These are phyloP conservation scores for Nymphalis urticae DNA, from an alignment of 2,888 invertebrate species.

Conservation along the genomic window DNA sequence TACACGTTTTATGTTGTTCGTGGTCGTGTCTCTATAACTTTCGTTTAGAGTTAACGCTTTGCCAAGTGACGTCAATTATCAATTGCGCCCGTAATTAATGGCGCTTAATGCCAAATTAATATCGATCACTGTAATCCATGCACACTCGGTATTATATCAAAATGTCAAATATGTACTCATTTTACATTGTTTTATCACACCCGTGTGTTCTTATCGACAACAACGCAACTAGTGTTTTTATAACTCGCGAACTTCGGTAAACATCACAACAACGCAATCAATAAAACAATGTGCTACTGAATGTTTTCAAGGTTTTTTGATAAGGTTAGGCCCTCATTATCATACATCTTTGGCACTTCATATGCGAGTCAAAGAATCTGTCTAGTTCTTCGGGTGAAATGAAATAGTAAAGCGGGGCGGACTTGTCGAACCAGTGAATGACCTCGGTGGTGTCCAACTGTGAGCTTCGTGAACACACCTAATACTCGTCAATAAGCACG, in stretches of 20 bases:
- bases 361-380: slow-evolving; percentile 36
- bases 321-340: slow-evolving; percentile 38
- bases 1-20: slow-evolving; percentile 12
- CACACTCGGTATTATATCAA: slow-evolving; percentile 13
- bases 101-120: neutral
- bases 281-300: slow-evolving; percentile 40
- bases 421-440: slow-evolving; percentile 75
- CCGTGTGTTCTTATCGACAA: slow-evolving; percentile 58
- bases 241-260: slow-evolving; percentile 42
- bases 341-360: slow-evolving; percentile 43
- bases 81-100: neutral
- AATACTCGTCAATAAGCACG: slow-evolving; percentile 51
- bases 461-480: slow-evolving; percentile 54
- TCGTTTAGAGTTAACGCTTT: slow-evolving; percentile 34
- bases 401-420: slow-evolving; percentile 54
- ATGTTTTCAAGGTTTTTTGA: slow-evolving; percentile 33
- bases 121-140: slow-evolving; percentile 17
- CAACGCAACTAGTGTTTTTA: slow-evolving; percentile 55
- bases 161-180: slow-evolving; percentile 33
- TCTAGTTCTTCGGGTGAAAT: slow-evolving; percentile 52
- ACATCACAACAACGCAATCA: slow-evolving; percentile 45
- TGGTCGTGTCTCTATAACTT: slow-evolving; percentile 5
- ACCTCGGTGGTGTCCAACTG: slow-evolving; percentile 68
- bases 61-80: neutral
- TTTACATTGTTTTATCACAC: slow-evolving; percentile 61